Percentiles rank a stretch among this genome's conserved stretches.
These are phyloP conservation scores for Halocynthia aurantium DNA, from an alignment of 23 tunicate genomes.

Conservation along the genomic window DNA sequence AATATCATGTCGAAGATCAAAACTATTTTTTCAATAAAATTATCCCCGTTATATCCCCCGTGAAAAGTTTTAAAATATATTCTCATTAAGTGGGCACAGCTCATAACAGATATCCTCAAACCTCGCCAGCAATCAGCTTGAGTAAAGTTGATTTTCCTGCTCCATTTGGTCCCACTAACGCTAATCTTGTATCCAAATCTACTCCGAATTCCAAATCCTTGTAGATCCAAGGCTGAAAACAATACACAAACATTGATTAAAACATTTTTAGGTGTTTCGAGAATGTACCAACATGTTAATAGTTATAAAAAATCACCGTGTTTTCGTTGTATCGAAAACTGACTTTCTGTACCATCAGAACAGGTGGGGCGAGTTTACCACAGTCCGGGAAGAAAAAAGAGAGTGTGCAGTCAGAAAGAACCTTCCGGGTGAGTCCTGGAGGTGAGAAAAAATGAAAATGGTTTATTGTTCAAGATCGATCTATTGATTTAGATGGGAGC, in stretches of 20 bases:
- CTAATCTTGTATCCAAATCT: constrained; percentile 87
- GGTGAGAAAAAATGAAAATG: neutral
- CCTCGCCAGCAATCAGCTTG: constrained; percentile 77
- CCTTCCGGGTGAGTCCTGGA: constrained; percentile 59
- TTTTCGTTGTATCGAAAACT: constrained; percentile 76
- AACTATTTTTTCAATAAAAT: neutral
- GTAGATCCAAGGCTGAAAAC: constrained; percentile 71
- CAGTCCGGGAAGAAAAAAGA: constrained; percentile 70
- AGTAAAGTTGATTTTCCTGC: constrained; percentile 92
- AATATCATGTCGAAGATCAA: neutral
- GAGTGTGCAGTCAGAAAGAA: constrained; percentile 31
- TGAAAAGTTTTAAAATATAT: neutral
- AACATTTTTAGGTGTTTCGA: neutral
- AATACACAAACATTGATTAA: neutral
- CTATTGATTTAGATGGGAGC: too few species aligned
- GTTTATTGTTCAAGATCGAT: too few species aligned
- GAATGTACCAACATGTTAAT: neutral
- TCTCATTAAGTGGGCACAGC: too few species aligned
- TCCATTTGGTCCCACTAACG: constrained; percentile 93
- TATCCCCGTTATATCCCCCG: neutral
- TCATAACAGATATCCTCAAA: neutral
- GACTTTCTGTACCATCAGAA: constrained; percentile 78
- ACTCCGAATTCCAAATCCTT: constrained; percentile 78
- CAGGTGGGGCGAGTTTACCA: constrained; percentile 63
- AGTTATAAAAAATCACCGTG: constrained; percentile 27